phyloP scores from a whole-genome alignment of 2,113 vertebrate species.

The Engystomops pustulosus region DNA sequence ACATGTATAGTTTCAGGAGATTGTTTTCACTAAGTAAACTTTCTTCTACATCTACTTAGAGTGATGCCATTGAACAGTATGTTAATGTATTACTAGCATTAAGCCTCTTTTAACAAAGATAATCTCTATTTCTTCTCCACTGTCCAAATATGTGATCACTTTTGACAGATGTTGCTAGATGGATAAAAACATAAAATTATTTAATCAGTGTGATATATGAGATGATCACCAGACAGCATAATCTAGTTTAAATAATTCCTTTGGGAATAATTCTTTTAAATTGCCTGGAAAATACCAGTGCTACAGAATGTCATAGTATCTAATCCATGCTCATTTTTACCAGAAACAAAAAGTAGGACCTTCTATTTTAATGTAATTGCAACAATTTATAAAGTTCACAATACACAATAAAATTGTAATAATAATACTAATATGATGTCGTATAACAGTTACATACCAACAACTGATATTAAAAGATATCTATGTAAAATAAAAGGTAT shows the following conservation, averaged over 20 bases:
- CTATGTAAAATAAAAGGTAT: no score
- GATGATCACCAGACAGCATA: conserved; percentile 3
- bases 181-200: conserved; percentile 10
- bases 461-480: no score
- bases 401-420: no score
- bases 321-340: not conserved
- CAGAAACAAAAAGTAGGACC: not conserved
- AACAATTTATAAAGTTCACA: not conserved
- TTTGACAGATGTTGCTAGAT: conserved; percentile 9
- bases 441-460: no score
- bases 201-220: conserved; percentile 6
- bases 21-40: not conserved
- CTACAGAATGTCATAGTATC: not conserved
- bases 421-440: no score
- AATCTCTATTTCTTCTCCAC: not conserved
- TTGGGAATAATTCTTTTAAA: conserved; percentile 25
- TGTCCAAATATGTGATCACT: not conserved
- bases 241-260: conserved; percentile 33
- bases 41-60: not conserved
- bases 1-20: not conserved
- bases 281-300: not conserved
- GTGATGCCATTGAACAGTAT: not conserved
- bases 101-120: not conserved
- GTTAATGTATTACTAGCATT: not conserved
- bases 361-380: not conserved